Conservation (phyloP, 2,113 vertebrate genomes). For the Microtus richardsoni region DNA sequence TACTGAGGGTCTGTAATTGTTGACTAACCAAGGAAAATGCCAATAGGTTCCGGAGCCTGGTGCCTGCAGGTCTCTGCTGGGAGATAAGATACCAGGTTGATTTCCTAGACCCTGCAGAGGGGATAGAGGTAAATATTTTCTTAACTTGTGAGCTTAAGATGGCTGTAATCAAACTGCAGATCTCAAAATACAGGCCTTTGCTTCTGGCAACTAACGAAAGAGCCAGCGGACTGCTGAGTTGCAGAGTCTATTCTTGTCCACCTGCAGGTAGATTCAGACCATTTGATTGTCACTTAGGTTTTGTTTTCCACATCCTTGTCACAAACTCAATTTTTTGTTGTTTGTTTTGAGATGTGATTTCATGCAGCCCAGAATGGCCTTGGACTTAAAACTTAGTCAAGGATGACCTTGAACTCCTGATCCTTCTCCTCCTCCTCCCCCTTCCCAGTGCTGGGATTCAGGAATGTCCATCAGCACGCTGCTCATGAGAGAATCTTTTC, state of each 20-base stretch:
- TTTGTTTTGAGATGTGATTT: background rate
- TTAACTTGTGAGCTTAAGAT: no score
- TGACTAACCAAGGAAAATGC: no score
- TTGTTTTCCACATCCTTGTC: background rate
- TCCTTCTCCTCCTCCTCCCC: background rate
- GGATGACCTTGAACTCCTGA: background rate
- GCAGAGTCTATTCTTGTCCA: background rate
- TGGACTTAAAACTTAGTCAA: background rate
- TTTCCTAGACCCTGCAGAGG: no score
- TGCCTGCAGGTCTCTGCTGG: no score
- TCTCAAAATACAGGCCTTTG: no score
- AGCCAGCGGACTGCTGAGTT: background rate
- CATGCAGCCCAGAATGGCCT: background rate
- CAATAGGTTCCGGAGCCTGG: no score
- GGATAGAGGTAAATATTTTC: no score
- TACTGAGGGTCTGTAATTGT: no score
- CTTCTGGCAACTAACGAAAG: background rate
- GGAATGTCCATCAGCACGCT: accelerated
- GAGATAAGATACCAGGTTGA: no score
- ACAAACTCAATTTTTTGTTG: background rate
- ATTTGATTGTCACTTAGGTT: background rate
- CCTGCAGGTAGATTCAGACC: background rate
- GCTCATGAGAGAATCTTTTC: background rate
- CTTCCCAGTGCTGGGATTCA: background rate
- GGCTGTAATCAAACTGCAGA: no score